Evolutionary conservation across 1,140 invertebrate species (phyloP), one percentile per base, ranked within the genome.

Genomic region (Limonius californicus): DNA sequence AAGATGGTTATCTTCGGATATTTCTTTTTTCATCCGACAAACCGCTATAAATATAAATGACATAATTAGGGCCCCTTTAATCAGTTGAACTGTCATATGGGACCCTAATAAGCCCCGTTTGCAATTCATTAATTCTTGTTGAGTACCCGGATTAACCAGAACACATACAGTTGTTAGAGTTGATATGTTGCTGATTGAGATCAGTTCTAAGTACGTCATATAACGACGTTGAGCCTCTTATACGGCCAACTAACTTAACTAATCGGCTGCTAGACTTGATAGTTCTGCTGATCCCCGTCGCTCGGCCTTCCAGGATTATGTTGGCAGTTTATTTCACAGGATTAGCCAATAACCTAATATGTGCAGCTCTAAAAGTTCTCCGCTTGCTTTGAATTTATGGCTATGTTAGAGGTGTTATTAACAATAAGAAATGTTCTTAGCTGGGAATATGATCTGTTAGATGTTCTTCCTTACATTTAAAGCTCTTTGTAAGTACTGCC

Each of bases 251-350:
- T 50, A 50, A 50, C 45, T 21, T 18, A 50, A 21, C 45, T 50
- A 50, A 50, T 50, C 45, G 45, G 16, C 45, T 50, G 45, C 35
- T 50, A 50, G 45, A 7, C 16, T 19, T 18, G 45, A 50, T 50
- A 21, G 45, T 50, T 18, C 20, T 21, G 6, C 20, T 21, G 45
- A 50, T 50, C 45, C 45, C 19, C 20, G 45, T 50, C 45, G 45
- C 45, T 18, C 16, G 45, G 19, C 45, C 45, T 50, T 50, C 45
- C 19, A 50, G 45, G 45, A 50, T 50, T 50, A 50, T 19, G 45
- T 21, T n/a, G 18, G 45, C 45, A 50, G 45, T 50, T 50, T 21
- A 50, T 50, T 50, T 50, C 45, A 21, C 15, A 18, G 45, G 45
- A 50, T 50, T 50, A 50, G 45, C 16, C n/a, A 11, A n/a, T 19